Conservation (phyloP, 2,797 vertebrate genomes). For the Acanthurus lineatus region DNA sequence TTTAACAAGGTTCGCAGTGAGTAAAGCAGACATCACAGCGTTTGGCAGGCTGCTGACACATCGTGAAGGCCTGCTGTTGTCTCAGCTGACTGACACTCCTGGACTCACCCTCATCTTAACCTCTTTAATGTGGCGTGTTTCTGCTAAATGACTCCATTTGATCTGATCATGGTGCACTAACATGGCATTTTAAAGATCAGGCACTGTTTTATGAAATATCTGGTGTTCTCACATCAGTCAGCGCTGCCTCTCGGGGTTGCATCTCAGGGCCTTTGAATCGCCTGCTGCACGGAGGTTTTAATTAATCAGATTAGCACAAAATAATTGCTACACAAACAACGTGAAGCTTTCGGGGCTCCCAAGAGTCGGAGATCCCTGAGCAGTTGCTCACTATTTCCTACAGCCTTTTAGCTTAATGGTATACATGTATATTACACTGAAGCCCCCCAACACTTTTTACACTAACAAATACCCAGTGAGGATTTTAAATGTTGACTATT, state of each 20-base stretch:
- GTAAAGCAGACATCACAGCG: constrained; percentile 42
- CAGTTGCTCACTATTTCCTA: neutral
- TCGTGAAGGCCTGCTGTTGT: constrained; percentile 40
- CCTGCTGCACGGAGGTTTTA: constrained; percentile 28
- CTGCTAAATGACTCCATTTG: constrained; percentile 44
- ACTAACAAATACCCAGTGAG: neutral
- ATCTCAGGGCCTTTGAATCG: constrained; percentile 27
- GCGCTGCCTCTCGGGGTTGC: constrained; percentile 13
- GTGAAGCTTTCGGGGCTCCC: neutral
- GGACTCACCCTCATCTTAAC: constrained; percentile 25
- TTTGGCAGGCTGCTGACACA: constrained; percentile 46
- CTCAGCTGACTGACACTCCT: constrained; percentile 47
- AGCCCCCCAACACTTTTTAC: neutral
- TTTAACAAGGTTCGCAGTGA: constrained; percentile 32
- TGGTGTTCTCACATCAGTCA: constrained; percentile 45
- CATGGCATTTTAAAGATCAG: constrained; percentile 74
- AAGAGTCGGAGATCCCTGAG: neutral
- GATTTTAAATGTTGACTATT: neutral
- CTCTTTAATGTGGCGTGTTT: constrained; percentile 25
- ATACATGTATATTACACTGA: neutral
- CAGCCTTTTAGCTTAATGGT: neutral
- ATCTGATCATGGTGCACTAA: constrained; percentile 67
- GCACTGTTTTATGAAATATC: constrained; percentile 68
- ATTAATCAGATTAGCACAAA: constrained; percentile 23
- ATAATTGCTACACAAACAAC: constrained; percentile 19